Evolutionary conservation across 2,113 vertebrate species (phyloP).

Genomic region (Trachemys scripta): DNA sequence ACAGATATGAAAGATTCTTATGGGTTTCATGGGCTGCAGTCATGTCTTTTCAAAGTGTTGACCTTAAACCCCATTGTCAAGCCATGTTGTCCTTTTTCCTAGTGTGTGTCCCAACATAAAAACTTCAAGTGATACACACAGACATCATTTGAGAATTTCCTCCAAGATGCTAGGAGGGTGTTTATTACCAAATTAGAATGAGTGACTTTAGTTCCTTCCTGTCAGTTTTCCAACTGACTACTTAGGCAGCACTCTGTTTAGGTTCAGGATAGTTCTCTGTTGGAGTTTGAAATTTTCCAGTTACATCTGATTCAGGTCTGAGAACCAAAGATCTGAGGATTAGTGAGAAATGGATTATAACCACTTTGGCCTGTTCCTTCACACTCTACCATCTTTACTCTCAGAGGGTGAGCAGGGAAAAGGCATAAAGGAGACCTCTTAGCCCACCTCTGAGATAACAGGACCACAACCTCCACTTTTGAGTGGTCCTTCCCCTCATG

Average conservation of each 20-base stretch:
- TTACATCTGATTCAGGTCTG: neutral
- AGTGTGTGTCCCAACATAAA: neutral
- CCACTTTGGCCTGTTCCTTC: neutral
- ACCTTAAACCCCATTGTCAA: neutral
- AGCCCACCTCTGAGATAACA: neutral
- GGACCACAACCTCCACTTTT: neutral
- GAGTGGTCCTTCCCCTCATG: neutral
- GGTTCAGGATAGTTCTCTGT: neutral
- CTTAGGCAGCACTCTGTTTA: neutral
- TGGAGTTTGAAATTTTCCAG: neutral
- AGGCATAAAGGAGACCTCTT: neutral
- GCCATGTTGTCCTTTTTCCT: neutral
- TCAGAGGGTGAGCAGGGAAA: neutral
- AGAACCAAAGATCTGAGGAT: neutral
- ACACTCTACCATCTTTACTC: neutral
- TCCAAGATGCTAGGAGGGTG: neutral
- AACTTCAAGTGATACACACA: neutral
- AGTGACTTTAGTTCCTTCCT: neutral
- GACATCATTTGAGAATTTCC: neutral
- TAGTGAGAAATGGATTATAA: neutral
- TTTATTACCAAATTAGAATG: neutral
- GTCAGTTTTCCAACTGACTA: neutral
- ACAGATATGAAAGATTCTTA: neutral
- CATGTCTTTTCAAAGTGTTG: neutral
- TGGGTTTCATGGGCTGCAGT: neutral